Percentiles rank a stretch among this genome's conserved stretches.
phyloP scores from a whole-genome alignment of 2,888 invertebrate genomes.

The Microdon myrmicae region DNA sequence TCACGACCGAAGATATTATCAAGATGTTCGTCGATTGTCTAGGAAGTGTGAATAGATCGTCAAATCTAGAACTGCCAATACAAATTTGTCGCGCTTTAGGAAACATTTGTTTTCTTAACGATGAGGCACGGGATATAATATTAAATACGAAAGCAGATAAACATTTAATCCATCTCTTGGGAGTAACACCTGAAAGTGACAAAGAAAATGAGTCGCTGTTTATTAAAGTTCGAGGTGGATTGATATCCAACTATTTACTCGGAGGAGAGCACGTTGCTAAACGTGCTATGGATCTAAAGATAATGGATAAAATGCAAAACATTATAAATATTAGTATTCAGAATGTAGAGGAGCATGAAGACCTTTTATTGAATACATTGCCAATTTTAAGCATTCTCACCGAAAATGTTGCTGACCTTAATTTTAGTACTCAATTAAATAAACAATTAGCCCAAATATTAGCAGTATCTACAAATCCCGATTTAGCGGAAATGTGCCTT shows the following conservation, averaged over 20 bases:
- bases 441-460: slow-evolving; percentile 72
- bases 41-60: slow-evolving; percentile 56
- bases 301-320: slow-evolving; percentile 69
- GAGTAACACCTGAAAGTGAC: slow-evolving; percentile 59
- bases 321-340: slow-evolving; percentile 68
- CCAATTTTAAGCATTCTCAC: slow-evolving; percentile 73
- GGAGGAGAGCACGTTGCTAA: slow-evolving; percentile 77
- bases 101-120: slow-evolving; percentile 90
- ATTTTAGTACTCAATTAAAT: slow-evolving; percentile 70
- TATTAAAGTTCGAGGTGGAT: slow-evolving; percentile 77
- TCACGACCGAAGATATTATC: slow-evolving; percentile 73
- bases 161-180: slow-evolving; percentile 67
- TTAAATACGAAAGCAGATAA: slow-evolving; percentile 69
- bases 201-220: slow-evolving; percentile 67
- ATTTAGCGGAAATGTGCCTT: slow-evolving; percentile 80
- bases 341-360: slow-evolving; percentile 70
- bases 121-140: slow-evolving; percentile 73
- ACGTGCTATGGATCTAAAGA: slow-evolving; percentile 70
- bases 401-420: slow-evolving; percentile 72
- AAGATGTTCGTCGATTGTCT: slow-evolving; percentile 71
- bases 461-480: slow-evolving; percentile 73
- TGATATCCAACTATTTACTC: slow-evolving; percentile 82
- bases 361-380: slow-evolving; percentile 70
- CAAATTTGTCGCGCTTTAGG: slow-evolving; percentile 86
- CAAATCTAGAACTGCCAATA: slow-evolving; percentile 70